Evolutionary conservation across 1,140 invertebrate genomes (phyloP), one percentile per base, ranked within the genome.

Genomic region (Spodoptera litura): DNA sequence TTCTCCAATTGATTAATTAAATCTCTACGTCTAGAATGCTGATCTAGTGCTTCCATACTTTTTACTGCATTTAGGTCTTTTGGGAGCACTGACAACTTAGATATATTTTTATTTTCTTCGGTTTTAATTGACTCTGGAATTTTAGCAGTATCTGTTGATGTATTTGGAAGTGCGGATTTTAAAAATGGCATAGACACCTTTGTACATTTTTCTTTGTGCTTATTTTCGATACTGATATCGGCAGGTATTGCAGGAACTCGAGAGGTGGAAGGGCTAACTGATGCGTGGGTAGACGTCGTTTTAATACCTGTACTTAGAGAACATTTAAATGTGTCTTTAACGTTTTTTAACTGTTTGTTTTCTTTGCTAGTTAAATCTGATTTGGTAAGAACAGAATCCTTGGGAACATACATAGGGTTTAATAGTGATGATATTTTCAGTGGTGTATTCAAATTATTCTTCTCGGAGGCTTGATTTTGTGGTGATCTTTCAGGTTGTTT

Each of bases 1-100:
- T 90, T 85, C 79, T 94, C 93, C n/a, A 94, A 83, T 81, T 93
- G 91, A 81, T 89, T 90, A 4, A 94, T 88, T 78, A 94, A 85
- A 52, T 91, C 82, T 61, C 92, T 87, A 35, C 91, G 88, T 80
- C 83, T 85, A 2, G 85, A 78, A 78, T 93, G 89, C 9, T 90
- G 85, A 78, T 88, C 85, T 52, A 15, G 66, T 15, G 31, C 55
- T 20, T 78, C 20, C 13, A 51, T 61, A 49, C 3, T 53, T 1
- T 71, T 56, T 3, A 31, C 13, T n/a, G 53, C 55, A 35, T 52
- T 31, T 53, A n/a, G 59, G 20, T 75, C 53, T 53, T 53, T 44
- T 49, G 9, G 27, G 13, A n/a, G 12, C 2, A 27, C 9, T n/a
- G 56, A 12, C 10, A 15, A 53, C 20, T 27, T 59, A 12, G 49